phyloP scores from a whole-genome alignment of 2,113 vertebrate genomes.

The Psilopogon haemacephalus region DNA sequence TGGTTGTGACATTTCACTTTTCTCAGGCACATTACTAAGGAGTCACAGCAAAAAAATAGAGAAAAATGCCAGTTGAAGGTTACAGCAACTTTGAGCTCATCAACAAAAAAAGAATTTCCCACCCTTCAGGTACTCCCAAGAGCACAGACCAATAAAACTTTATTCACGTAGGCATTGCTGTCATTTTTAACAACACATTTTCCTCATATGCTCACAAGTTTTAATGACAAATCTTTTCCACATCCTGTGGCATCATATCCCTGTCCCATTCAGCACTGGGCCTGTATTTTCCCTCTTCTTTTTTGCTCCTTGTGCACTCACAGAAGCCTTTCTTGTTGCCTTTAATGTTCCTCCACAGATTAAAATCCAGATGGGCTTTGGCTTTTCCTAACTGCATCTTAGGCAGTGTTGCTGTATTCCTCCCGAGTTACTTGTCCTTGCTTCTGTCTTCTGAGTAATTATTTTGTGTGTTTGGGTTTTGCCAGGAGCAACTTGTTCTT shows the following conservation, averaged over 20 bases:
- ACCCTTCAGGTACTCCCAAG: not conserved
- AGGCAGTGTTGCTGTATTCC: not conserved
- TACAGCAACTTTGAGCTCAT: not conserved
- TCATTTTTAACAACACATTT: not conserved
- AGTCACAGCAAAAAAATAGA: not conserved
- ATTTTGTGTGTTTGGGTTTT: not conserved
- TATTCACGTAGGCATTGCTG: not conserved
- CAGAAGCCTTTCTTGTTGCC: not conserved
- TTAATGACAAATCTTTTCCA: not conserved
- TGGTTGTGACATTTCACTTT: not conserved
- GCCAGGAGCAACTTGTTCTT: not conserved
- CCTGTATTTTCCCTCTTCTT: not conserved
- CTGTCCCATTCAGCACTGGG: not conserved
- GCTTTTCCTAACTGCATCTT: not conserved
- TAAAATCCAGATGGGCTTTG: not conserved
- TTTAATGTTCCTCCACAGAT: not conserved
- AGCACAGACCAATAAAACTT: not conserved
- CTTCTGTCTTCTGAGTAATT: not conserved
- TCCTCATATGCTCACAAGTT: not conserved
- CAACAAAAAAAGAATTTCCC: not conserved
- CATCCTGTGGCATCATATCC: not conserved
- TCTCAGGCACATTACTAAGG: not conserved
- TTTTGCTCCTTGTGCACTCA: not conserved
- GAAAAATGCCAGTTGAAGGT: not conserved
- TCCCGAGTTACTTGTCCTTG: not conserved